These are phyloP conservation scores for Halcyon smyrnensis DNA, from an alignment of 2,797 vertebrate genomes.

Conservation along the genomic window DNA sequence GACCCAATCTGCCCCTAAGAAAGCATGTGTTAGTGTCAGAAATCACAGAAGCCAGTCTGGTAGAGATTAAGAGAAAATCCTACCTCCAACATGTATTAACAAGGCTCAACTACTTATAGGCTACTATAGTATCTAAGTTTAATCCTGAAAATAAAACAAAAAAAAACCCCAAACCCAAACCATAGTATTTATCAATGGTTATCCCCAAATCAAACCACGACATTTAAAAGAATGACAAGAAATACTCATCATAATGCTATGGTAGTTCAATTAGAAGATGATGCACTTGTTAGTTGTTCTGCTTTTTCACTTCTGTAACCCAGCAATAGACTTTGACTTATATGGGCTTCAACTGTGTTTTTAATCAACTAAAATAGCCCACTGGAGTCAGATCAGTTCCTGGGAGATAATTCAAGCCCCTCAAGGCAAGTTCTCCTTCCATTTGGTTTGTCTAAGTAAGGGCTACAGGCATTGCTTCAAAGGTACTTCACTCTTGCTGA, in stretches of 20 bases:
- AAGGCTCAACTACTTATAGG: neutral
- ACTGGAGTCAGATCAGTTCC: neutral
- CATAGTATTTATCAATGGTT: neutral
- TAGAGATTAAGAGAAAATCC: neutral
- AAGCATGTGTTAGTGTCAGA: neutral
- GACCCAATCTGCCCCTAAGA: neutral
- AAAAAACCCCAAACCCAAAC: too few relatives aligned
- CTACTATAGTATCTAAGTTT: neutral
- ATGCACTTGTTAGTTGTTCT: neutral
- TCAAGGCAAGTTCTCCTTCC: neutral
- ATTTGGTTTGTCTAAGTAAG: neutral
- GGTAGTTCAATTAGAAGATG: neutral
- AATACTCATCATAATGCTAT: neutral
- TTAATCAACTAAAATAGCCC: neutral
- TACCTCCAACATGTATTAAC: neutral
- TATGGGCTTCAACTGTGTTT: neutral
- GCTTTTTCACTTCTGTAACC: neutral
- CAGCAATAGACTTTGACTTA: neutral
- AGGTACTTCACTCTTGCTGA: neutral
- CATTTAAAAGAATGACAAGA: neutral
- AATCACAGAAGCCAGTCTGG: neutral
- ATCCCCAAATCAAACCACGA: neutral
- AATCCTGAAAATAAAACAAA: neutral
- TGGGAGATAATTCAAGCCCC: neutral
- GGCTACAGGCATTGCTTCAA: neutral